These are phyloP conservation scores for Saccostrea cuccullata DNA, from an alignment of 1,140 invertebrate genomes.

Conservation along the genomic window DNA sequence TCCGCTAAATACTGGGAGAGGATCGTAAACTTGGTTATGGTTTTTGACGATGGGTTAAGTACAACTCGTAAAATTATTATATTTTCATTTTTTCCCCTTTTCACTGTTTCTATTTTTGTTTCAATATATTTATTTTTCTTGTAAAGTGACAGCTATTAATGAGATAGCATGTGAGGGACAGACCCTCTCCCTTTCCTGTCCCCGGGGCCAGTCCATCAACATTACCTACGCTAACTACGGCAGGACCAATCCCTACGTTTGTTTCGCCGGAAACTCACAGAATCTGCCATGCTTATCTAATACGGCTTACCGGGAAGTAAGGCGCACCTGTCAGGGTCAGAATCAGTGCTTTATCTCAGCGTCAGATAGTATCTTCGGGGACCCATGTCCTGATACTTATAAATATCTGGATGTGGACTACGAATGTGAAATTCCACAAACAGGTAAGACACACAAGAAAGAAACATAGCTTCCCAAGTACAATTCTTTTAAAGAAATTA, in stretches of 20 bases:
- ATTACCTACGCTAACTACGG: slow-evolving; percentile 28
- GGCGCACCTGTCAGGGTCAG: slow-evolving; percentile 32
- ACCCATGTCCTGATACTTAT: slow-evolving; percentile 37
- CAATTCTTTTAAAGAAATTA: too few species aligned
- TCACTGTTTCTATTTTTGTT: too few species aligned
- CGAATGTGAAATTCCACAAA: slow-evolving; percentile 7
- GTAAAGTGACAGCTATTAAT: slow-evolving; percentile 2
- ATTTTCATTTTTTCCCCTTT: too few species aligned
- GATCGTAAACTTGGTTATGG: too few species aligned
- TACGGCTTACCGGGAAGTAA: background rate
- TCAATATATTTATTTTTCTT: background rate
- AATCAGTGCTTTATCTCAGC: slow-evolving; percentile 27
- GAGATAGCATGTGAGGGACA: background rate
- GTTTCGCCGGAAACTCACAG: background rate
- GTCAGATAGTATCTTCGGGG: slow-evolving; percentile 38
- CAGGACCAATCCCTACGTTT: background rate
- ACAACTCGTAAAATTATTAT: too few species aligned
- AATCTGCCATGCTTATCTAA: background rate
- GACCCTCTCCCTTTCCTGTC: slow-evolving; percentile 59
- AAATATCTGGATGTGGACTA: slow-evolving; percentile 49
- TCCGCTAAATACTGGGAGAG: too few species aligned
- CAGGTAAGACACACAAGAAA: background rate
- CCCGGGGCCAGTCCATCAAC: background rate
- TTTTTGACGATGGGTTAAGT: too few species aligned
- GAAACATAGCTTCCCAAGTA: too few species aligned